These are phyloP conservation scores for Drosophila cyrtoloma DNA, from an alignment of 2,888 invertebrate species.

Conservation along the genomic window DNA sequence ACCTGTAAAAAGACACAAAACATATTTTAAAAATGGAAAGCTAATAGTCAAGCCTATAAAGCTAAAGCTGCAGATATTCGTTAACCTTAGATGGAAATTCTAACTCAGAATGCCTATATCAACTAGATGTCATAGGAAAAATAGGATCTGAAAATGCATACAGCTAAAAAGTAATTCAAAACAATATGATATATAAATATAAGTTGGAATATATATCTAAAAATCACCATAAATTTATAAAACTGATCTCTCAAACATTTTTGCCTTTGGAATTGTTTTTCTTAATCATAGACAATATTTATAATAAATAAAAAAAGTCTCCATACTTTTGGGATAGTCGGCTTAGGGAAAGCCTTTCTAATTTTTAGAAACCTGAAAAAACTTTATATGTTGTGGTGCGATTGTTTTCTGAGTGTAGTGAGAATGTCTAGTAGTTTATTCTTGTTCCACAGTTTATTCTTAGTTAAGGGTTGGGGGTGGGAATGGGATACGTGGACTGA, in stretches of 20 bases:
- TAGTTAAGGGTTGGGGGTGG: background rate
- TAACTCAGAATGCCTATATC: background rate
- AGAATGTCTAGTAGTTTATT: too few species aligned
- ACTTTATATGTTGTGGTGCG: too few species aligned
- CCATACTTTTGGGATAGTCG: background rate
- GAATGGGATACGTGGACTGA: background rate
- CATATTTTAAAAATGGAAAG: background rate
- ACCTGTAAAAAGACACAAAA: slow-evolving; percentile 85
- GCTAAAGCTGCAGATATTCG: background rate
- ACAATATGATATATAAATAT: background rate
- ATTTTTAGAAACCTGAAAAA: background rate
- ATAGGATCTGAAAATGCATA: background rate
- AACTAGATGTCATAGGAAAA: background rate
- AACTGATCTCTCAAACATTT: too few species aligned
- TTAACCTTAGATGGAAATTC: background rate
- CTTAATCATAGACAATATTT: background rate
- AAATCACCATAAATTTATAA: background rate
- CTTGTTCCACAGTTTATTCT: too few species aligned
- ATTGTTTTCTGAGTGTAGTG: too few species aligned
- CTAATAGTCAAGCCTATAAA: background rate
- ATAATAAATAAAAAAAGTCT: background rate
- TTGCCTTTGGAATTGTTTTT: too few species aligned
- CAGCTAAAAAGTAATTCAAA: background rate
- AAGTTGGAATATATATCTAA: background rate
- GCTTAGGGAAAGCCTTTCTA: background rate